Base-by-base conservation (phyloP, 2,888 invertebrate genomes). In the Leptopilina drosophilae region DNA sequence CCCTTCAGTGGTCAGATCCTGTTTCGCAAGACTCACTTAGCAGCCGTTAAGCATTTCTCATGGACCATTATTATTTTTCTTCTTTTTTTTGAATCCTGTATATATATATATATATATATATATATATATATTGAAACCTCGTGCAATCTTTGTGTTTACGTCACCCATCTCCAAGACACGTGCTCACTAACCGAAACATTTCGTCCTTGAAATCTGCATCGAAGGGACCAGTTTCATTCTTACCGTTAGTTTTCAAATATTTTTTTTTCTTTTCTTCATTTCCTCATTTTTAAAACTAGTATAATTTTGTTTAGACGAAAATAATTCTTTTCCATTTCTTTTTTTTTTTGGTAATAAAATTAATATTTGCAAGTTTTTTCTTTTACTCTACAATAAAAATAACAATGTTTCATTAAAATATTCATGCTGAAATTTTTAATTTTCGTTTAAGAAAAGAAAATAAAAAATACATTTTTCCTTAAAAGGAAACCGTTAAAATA, bases 21-120 rank as follows among this genome's bases (percentile, higher is more conserved):
- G 81, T 77, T 81, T 76, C 64, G 46, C 80, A 77, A 79, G 81
- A 20, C 78, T 79, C 78, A 49, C 49, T 49, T 12, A 73, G 79
- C 79, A 80, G 80, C 80, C 82, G 80, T 83, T 82, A 81, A 83
- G 79, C 79, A 83, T 82, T 83, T 83, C 76, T 75, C 77, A 78
- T 80, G 79, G 80, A 82, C 80, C 82, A 80, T 14, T 77, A 42
- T 82, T 73, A 73, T 78, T 65, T 62, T 79, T 77, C 78, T 82
- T 79, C 82, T 78, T 80, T 81, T 82, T 78, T 82, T 82, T 79
- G 78, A 1, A n/a, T 33, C 49, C 49, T 12, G 49, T 49, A 11
- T 49, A 3, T 11, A 49, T n/a, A n/a, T n/a, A n/a, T n/a, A n/a
- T n/a, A n/a, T n/a, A 20, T 20, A 20, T 49, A 49, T 49, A 49